Conservation (phyloP, 2,888 invertebrate species). For the Spodoptera picta region DNA sequence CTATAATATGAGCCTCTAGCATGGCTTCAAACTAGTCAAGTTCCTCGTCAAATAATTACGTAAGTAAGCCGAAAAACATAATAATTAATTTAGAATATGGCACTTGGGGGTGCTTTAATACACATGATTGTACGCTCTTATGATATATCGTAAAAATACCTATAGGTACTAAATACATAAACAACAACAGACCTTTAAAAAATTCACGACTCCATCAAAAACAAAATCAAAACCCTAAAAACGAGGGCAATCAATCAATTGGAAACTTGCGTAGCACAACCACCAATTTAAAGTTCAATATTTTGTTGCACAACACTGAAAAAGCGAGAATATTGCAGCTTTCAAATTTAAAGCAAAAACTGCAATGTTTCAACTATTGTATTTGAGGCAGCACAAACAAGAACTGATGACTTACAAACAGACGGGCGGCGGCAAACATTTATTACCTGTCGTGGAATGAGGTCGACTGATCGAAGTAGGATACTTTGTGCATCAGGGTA, state of each 20-base stretch:
- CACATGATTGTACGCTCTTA: too few species aligned
- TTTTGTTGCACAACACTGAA: conserved; percentile 10
- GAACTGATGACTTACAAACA: conserved; percentile 68
- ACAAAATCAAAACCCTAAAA: neutral
- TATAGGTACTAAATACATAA: too few species aligned
- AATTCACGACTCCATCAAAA: neutral
- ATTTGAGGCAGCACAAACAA: conserved; percentile 54
- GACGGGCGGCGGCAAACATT: conserved; percentile 57
- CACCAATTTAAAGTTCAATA: conserved; percentile 17
- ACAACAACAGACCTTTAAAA: too few species aligned
- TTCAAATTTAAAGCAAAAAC: conserved; percentile 14
- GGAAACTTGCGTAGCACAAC: neutral
- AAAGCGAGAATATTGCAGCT: conserved; percentile 16
- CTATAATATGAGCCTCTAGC: too few species aligned
- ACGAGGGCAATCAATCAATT: conserved; percentile 7
- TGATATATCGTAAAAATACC: too few species aligned
- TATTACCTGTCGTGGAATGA: conserved; percentile 61
- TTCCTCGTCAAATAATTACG: too few species aligned
- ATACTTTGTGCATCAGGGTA: neutral
- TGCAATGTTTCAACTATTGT: conserved; percentile 44
- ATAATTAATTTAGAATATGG: too few species aligned
- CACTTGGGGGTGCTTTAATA: too few species aligned
- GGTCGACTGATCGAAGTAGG: conserved; percentile 48
- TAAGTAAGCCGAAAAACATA: too few species aligned
- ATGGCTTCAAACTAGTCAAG: too few species aligned